Conservation (phyloP, 2,113 vertebrate species). For the Anhinga rufa region DNA sequence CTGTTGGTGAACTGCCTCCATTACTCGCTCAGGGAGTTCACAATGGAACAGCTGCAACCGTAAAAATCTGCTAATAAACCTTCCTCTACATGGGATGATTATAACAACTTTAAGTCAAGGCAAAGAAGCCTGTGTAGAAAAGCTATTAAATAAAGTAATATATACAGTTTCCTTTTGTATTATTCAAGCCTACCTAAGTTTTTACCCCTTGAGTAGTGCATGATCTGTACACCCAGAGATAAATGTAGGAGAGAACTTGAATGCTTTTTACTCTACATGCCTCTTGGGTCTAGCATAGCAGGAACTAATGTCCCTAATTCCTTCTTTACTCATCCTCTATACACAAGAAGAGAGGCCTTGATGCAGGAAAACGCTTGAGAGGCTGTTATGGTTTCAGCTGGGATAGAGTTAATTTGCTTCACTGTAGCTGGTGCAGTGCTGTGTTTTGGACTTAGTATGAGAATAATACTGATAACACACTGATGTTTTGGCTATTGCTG, state of each 20-base stretch:
- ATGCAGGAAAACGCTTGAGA: not conserved
- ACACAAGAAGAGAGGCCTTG: not conserved
- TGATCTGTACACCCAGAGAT: not conserved
- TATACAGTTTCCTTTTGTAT: not conserved
- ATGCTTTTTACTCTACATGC: not conserved
- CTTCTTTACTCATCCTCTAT: not conserved
- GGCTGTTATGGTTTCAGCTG: no score
- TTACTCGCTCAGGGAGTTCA: fast-evolving
- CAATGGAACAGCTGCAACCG: fast-evolving
- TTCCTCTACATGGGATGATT: not conserved
- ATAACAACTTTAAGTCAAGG: not conserved
- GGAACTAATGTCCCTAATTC: not conserved
- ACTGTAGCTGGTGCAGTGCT: no score
- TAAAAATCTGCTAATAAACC: not conserved
- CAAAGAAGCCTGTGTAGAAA: not conserved
- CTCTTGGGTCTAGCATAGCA: not conserved
- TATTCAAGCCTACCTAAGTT: not conserved
- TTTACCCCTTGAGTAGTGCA: not conserved
- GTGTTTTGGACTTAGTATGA: no score
- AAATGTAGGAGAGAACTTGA: not conserved
- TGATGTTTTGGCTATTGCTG: no score
- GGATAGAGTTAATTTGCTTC: no score
- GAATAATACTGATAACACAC: no score
- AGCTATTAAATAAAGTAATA: not conserved
- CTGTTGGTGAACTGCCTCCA: not conserved